Conservation (phyloP, 2,113 vertebrate species). For the Strigops habroptila region DNA sequence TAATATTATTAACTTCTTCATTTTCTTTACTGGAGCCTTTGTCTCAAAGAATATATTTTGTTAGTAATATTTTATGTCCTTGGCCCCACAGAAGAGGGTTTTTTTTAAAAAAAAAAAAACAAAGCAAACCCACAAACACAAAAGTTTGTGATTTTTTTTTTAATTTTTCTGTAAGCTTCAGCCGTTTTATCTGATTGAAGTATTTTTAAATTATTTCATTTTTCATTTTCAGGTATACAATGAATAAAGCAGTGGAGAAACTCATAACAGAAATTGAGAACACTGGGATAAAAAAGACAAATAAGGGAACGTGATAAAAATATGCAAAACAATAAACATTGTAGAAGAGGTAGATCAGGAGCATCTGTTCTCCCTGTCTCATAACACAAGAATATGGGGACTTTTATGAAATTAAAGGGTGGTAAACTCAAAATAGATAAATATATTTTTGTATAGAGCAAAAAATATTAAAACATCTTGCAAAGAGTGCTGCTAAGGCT, state of each 20-base stretch:
- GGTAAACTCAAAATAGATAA: constrained; percentile 23
- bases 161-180: background rate
- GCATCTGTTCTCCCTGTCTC: constrained; percentile 15
- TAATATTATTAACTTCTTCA: background rate
- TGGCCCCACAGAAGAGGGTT: background rate
- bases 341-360: constrained; percentile 21
- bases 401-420: constrained; percentile 31
- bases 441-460: background rate
- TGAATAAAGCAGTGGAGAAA: constrained; percentile 34
- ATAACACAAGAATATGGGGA: background rate
- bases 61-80: background rate
- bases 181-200: constrained; percentile 38
- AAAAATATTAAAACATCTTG: constrained; percentile 33
- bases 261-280: constrained; percentile 50
- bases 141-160: background rate
- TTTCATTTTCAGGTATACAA: background rate
- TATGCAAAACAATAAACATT: constrained; percentile 28
- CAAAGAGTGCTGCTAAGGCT: background rate
- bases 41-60: background rate
- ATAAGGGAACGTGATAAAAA: constrained; percentile 31
- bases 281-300: background rate
- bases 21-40: background rate
- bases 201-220: constrained; percentile 17
- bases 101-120: background rate
- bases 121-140: background rate